A percentile compares a stretch with the other conserved stretches of the same genome.
phyloP scores from a whole-genome alignment of 2,888 invertebrate genomes.

The Scaptodrosophila latifasciaeformis region DNA sequence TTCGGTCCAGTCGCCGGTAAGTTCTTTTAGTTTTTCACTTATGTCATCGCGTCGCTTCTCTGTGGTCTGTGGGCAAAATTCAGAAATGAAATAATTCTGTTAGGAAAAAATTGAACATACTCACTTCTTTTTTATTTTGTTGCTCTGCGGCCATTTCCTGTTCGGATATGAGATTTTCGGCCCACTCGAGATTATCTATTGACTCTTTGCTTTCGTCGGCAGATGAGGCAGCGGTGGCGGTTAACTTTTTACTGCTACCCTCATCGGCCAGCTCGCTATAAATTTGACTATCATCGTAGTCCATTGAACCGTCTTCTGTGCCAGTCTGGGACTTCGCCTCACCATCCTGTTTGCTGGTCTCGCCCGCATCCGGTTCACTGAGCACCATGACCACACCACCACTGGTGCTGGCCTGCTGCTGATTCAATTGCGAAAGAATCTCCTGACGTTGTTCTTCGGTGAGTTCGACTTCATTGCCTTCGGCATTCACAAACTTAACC shows the following conservation, averaged over 20 bases:
- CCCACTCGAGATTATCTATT: conserved; percentile 71
- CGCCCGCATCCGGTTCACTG: conserved; percentile 64
- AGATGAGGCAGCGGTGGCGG: conserved; percentile 4
- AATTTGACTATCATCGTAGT: conserved; percentile 67
- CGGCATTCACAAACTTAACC: conserved; percentile 76
- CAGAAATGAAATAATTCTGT: neutral
- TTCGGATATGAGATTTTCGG: conserved; percentile 71
- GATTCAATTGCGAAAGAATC: conserved; percentile 73
- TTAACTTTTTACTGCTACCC: conserved; percentile 36
- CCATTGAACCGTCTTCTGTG: conserved; percentile 56
- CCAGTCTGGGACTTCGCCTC: conserved; percentile 49
- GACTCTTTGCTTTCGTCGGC: conserved; percentile 71
- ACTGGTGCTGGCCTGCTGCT: conserved; percentile 71
- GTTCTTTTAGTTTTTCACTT: conserved; percentile 70
- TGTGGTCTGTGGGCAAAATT: conserved; percentile 26
- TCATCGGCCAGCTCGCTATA: conserved; percentile 59
- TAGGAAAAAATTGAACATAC: neutral
- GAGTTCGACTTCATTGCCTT: conserved; percentile 75
- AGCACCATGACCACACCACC: conserved; percentile 74
- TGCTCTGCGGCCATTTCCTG: conserved; percentile 63
- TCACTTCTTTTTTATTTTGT: conserved; percentile 51
- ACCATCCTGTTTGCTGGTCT: conserved; percentile 44
- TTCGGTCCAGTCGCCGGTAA: conserved; percentile 74
- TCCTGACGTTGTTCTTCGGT: conserved; percentile 74
- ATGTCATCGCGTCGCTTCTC: conserved; percentile 68